These are phyloP conservation scores for Toxonevra muliebris DNA, from an alignment of 2,888 invertebrate species.

Conservation along the genomic window DNA sequence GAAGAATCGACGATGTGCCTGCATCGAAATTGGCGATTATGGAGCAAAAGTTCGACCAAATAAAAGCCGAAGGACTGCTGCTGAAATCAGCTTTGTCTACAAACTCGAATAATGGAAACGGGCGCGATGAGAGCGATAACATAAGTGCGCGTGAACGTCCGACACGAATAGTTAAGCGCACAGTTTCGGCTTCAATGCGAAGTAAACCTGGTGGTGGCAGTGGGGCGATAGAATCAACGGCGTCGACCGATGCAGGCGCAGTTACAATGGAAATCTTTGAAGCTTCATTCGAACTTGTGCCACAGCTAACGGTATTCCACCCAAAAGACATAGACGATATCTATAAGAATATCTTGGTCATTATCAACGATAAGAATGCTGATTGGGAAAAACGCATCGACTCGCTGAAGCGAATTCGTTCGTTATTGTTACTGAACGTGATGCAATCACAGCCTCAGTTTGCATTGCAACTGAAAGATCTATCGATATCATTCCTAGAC, in stretches of 20 bases:
- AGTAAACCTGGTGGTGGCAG: constrained; percentile 51
- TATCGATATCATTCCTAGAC: constrained; percentile 83
- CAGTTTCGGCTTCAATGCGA: constrained; percentile 57
- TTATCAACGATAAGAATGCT: constrained; percentile 80
- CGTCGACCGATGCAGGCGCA: constrained; percentile 76
- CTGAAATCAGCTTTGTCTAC: constrained; percentile 73
- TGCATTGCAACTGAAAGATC: constrained; percentile 76
- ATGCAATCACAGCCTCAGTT: constrained; percentile 76
- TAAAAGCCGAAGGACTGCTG: constrained; percentile 80
- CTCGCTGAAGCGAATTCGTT: constrained; percentile 84
- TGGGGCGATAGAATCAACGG: constrained; percentile 39
- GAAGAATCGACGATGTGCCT: constrained; percentile 80
- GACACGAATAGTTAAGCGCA: constrained; percentile 66
- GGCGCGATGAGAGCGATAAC: constrained; percentile 66
- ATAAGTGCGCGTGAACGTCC: constrained; percentile 60
- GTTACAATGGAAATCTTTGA: constrained; percentile 90
- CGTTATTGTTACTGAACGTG: constrained; percentile 83
- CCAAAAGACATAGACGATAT: constrained; percentile 84
- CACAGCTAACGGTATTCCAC: constrained; percentile 84
- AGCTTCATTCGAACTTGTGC: constrained; percentile 84
- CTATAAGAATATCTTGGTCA: constrained; percentile 77
- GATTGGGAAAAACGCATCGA: constrained; percentile 97
- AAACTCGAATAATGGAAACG: constrained; percentile 49
- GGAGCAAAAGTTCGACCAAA: constrained; percentile 87
- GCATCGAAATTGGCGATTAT: constrained; percentile 76